Conservation (phyloP, 2,888 invertebrate species). For the Frankliniella intonsa region DNA sequence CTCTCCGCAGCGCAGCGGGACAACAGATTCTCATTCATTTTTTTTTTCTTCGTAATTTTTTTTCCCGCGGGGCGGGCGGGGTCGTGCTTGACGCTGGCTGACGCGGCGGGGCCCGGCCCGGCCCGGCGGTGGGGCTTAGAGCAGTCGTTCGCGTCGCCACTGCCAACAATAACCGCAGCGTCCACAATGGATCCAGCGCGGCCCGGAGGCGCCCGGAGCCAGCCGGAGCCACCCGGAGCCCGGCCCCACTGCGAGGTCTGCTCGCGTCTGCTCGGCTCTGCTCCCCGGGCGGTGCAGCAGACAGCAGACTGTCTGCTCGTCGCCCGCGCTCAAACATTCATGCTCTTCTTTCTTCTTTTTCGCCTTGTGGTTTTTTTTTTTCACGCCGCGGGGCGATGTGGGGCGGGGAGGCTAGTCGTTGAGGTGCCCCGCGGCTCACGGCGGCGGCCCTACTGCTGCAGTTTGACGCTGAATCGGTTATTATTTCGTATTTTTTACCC, state of each 20-base stretch:
- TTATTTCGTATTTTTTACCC: too few relatives aligned
- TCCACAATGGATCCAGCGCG: neutral
- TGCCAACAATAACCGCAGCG: neutral
- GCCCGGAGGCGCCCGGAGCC: neutral
- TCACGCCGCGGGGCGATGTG: neutral
- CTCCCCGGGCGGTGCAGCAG: too few relatives aligned
- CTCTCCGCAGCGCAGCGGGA: neutral
- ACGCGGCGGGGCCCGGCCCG: neutral
- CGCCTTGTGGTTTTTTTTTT: neutral
- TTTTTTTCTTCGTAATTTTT: neutral
- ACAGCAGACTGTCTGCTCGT: neutral
- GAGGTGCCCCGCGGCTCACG: too few relatives aligned
- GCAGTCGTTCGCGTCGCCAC: neutral
- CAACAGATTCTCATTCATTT: neutral
- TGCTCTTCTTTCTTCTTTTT: neutral
- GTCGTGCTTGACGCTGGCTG: neutral
- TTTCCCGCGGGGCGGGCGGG: neutral
- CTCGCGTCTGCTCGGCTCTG: too few relatives aligned
- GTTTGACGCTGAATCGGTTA: too few relatives aligned
- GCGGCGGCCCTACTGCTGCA: too few relatives aligned
- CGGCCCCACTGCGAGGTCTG: too few relatives aligned
- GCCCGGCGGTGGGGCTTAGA: neutral
- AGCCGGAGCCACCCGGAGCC: neutral
- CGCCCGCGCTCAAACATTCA: constrained; percentile 11
- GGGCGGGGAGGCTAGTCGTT: too few relatives aligned